A percentile compares a stretch with the other conserved stretches of the same genome.
These are phyloP conservation scores for Theocolax elegans DNA, from an alignment of 1,140 invertebrate genomes.

Conservation along the genomic window DNA sequence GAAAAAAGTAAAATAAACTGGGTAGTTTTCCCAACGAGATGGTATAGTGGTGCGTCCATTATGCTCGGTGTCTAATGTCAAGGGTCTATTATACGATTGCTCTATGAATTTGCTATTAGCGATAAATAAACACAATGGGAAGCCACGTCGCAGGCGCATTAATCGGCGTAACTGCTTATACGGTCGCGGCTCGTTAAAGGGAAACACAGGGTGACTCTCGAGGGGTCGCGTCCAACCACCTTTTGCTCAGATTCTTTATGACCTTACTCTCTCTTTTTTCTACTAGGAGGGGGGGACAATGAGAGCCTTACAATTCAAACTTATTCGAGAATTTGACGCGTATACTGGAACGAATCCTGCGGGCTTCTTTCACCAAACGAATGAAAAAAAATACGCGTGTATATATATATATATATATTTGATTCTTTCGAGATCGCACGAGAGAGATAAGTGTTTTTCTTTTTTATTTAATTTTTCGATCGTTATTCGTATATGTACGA, in stretches of 20 bases:
- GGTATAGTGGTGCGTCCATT: too few relatives aligned
- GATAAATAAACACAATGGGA: conserved; percentile 67
- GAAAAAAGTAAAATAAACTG: too few relatives aligned
- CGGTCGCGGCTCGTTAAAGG: conserved; percentile 46
- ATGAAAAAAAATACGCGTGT: too few relatives aligned
- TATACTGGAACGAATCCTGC: neutral
- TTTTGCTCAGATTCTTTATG: conserved; percentile 19
- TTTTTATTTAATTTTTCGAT: too few relatives aligned
- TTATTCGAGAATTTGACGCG: conserved; percentile 28
- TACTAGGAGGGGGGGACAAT: conserved; percentile 24
- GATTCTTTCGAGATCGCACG: too few relatives aligned
- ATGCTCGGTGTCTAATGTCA: too few relatives aligned
- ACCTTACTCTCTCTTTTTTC: too few relatives aligned
- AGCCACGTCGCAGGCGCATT: conserved; percentile 61
- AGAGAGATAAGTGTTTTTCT: too few relatives aligned
- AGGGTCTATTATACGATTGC: conserved; percentile 63
- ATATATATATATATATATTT: too few relatives aligned
- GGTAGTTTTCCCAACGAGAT: too few relatives aligned
- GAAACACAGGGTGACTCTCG: neutral
- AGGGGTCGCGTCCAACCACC: neutral
- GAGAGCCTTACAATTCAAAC: conserved; percentile 14
- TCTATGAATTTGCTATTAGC: conserved; percentile 67
- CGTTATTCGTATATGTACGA: too few relatives aligned
- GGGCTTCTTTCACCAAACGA: neutral
- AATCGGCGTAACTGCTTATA: conserved; percentile 46